These are phyloP conservation scores for Tetramorium alpestre DNA, from an alignment of 1,140 invertebrate genomes.

Conservation along the genomic window DNA sequence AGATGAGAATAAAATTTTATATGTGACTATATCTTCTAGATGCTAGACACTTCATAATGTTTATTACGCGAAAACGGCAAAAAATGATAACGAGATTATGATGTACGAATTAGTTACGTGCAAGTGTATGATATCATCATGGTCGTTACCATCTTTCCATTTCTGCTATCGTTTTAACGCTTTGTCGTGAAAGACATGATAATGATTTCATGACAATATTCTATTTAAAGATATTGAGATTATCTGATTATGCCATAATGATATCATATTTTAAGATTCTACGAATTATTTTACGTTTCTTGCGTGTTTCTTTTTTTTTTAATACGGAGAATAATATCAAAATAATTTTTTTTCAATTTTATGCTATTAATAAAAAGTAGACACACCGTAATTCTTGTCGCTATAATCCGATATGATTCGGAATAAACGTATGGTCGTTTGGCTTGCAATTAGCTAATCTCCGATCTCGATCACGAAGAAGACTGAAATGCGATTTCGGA, in stretches of 20 bases:
- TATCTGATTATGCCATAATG: background rate
- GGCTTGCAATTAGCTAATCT: conserved; percentile 67
- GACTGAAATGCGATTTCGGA: conserved; percentile 66
- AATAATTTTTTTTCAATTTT: conserved; percentile 8
- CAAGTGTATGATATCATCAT: conserved; percentile 11
- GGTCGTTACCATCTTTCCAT: background rate
- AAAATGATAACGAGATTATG: conserved; percentile 50
- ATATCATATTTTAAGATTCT: conserved; percentile 12
- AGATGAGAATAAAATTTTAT: conserved; percentile 33
- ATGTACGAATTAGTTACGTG: conserved; percentile 29
- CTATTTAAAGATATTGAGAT: background rate
- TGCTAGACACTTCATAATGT: background rate
- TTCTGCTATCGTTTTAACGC: conserved; percentile 8
- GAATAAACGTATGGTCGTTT: conserved; percentile 36
- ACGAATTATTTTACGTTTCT: background rate
- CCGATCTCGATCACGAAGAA: conserved; percentile 60
- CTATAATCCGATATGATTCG: conserved; percentile 40
- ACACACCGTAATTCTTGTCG: conserved; percentile 12
- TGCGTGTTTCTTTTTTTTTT: background rate
- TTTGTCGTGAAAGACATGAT: background rate
- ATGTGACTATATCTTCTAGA: conserved; percentile 25
- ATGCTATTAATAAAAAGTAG: background rate
- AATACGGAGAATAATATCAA: background rate
- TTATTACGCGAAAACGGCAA: conserved; percentile 38
- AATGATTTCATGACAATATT: conserved; percentile 15